A percentile compares a stretch with the other conserved stretches of the same genome.
Conservation (phyloP, 1,140 invertebrate genomes). For the Platyscapa corneri region DNA sequence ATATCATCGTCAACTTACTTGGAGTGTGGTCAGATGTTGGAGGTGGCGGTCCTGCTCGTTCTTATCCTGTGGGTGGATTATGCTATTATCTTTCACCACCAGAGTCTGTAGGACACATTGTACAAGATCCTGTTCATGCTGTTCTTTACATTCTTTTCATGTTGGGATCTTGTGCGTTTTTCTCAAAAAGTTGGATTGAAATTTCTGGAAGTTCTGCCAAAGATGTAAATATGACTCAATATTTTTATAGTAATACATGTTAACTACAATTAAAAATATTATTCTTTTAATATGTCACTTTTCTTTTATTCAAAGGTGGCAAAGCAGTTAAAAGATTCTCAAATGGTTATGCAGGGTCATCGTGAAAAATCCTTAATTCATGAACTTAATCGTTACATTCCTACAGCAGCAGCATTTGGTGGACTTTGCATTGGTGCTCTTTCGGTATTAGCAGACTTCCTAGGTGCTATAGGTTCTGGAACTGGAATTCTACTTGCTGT, state of each 20-base stretch:
- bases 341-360: conserved; percentile 99
- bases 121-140: conserved; percentile 97
- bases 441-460: conserved; percentile 98
- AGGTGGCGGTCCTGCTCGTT: conserved; percentile 95
- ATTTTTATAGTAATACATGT: background rate
- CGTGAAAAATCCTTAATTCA: conserved; percentile 99
- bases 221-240: conserved; percentile 85
- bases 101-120: conserved; percentile 95
- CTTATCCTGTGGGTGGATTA: conserved; percentile 96
- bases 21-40: conserved; percentile 99
- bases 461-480: conserved; percentile 98
- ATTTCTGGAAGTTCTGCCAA: conserved; percentile 99
- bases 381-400: conserved; percentile 99
- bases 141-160: conserved; percentile 99
- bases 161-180: conserved; percentile 99
- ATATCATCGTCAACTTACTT: conserved; percentile 98
- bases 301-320: conserved; percentile 83
- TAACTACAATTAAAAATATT: background rate
- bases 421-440: conserved; percentile 98
- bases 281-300: background rate
- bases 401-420: conserved; percentile 99
- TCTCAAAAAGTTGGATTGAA: conserved; percentile 99
- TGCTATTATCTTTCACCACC: conserved; percentile 99
- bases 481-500: conserved; percentile 99
- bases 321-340: conserved; percentile 99